Evolutionary conservation across 2,797 vertebrate species (phyloP), one percentile per base, ranked within the genome.

Genomic region (Liasis olivaceus): DNA sequence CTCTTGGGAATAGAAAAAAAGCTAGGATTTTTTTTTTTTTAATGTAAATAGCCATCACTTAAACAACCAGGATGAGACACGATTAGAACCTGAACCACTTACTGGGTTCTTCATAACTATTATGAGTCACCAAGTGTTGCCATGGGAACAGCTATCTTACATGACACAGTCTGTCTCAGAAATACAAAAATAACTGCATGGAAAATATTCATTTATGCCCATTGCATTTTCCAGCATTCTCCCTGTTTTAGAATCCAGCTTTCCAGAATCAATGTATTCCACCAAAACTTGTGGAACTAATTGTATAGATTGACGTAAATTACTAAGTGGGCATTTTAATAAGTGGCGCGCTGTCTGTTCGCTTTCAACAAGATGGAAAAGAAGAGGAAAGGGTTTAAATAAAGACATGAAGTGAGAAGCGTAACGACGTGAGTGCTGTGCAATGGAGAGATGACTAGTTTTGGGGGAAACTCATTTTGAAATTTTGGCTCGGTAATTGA

Each of bases 61-160:
- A 72, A 90, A 88, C 66, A 94, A 95, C 92, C 58, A 89, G 89
- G n/a, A 42, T 87, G 92, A 59, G 7, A 77, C 59, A 92, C 59
- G 56, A 62, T 95, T 93, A 89, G 15, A 88, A 54, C 28, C 56
- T 22, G 91, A 69, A 60, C 63, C 36, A 58, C 91, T 92, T 77
- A 89, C 91, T 93, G 12, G 85, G 94, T 95, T 95, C 92, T 95
- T 95, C 91, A 72, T 94, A 89, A 91, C 95, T 88, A 88, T 91
- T 4, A 22, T 94, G 90, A 95, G 90, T 96, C 92, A 95, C 81
- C 84, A 94, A 58, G 77, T 13, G 62, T 95, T 96, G 94, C 92
- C 88, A 92, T 95, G 92, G 94, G 88, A 97, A 96, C 91, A 93
- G 31, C 47, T 94, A 91, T 51, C 89, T 95, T 93, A 94, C 36